Percentiles rank a stretch among this genome's conserved stretches.
Evolutionary conservation across 2,113 vertebrate genomes (phyloP).

Genomic region (Notothenia coriiceps): DNA sequence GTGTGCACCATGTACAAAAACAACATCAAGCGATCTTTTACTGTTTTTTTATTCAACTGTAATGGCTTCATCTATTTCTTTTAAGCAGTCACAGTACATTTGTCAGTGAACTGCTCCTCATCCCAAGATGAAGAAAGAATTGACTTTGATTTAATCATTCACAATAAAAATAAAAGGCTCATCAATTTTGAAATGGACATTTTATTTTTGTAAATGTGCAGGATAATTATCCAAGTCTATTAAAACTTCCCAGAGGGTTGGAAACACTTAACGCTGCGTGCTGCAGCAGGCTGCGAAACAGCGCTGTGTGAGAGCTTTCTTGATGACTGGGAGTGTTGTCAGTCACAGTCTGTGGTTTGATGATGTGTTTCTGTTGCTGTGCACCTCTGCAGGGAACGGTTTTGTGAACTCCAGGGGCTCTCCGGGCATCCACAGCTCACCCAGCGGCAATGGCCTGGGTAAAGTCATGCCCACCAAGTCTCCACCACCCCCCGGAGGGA

Average conservation of each 20-base stretch:
- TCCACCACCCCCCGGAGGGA: constrained; percentile 93
- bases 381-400: constrained; percentile 91
- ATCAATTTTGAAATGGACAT: constrained; percentile 87
- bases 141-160: constrained; percentile 81
- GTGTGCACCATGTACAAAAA: constrained; percentile 34
- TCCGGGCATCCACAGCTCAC: constrained; percentile 89
- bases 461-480: constrained; percentile 98
- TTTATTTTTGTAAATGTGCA: constrained; percentile 86
- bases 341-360: constrained; percentile 77
- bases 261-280: constrained; percentile 81
- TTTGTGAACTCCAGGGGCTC: constrained; percentile 96
- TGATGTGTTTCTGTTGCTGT: constrained; percentile 75
- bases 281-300: constrained; percentile 70
- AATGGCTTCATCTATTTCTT: constrained; percentile 79
- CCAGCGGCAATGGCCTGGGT: constrained; percentile 92
- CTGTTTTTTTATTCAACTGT: constrained; percentile 70
- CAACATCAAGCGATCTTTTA: constrained; percentile 61
- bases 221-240: constrained; percentile 86
- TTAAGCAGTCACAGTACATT: constrained; percentile 87
- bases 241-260: constrained; percentile 86
- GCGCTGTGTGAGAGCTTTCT: constrained; percentile 55
- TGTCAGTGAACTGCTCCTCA: constrained; percentile 81
- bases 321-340: constrained; percentile 79
- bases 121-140: constrained; percentile 75
- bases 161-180: constrained; percentile 84